Base-by-base conservation (phyloP, 2,113 vertebrate genomes). In the Oncorhynchus gorbuscha region DNA sequence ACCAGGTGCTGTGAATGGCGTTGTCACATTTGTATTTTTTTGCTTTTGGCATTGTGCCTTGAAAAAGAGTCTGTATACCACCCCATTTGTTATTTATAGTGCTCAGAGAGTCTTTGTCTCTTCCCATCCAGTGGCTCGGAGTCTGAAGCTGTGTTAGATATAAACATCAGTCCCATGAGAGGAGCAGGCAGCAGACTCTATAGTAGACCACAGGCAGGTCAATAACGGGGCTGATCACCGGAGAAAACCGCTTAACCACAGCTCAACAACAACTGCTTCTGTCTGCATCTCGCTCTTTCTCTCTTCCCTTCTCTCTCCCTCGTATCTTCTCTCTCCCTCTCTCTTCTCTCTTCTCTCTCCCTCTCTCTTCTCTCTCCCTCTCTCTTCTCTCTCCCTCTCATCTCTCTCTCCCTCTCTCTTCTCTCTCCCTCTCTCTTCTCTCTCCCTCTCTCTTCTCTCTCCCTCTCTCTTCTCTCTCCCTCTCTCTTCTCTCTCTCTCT, bases 321-420 rank as follows among this genome's bases (percentile, higher is more conserved):
- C 69, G 76, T 51, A 65, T 91, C 94, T 90, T 94, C 81, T 83
- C 75, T 83, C 74, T 82, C 75, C 76, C 8, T 28, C 66, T 59
- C 70, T 14, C 22, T 24, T 68, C 73, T 66, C 20, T 18, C 6
- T 67, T 2, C 1, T 26, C 71, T 48, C 49, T 58, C 12, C 61
- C 28, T 6, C 28, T 48, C 16, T 13, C 22, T 22, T 61, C 69
- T 66, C 20, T 18, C 5, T 59, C 26, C 2, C 26, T 26, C 26
- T 2, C 1, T 26, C 26, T 26, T 2, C 2, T 26, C 26, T 26
- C 26, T 26, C 26, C 24, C 24, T 24, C 24, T 24, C 24, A 24
- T 26, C 26, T 2, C 26, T 26, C 26, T 26, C 26, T 2, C 26
- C 2, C 26, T 26, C 26, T 26, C 26, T 2, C 26, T 26, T 26